These are phyloP conservation scores for Phocoena phocoena DNA, from an alignment of 2,113 vertebrate genomes.

Conservation along the genomic window DNA sequence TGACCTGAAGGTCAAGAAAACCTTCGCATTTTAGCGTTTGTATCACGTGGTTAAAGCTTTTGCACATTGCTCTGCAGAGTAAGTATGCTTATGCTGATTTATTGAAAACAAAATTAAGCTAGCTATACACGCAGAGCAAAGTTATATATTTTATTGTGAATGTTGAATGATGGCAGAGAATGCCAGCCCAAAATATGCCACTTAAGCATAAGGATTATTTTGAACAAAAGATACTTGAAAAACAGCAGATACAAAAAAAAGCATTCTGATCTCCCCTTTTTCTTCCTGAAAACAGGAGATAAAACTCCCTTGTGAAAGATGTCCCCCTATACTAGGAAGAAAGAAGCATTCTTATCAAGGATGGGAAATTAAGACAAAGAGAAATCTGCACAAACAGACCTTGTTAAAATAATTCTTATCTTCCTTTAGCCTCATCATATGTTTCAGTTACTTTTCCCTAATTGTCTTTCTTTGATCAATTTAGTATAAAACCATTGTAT, in stretches of 20 bases:
- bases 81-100: background rate
- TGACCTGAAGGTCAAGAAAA: background rate
- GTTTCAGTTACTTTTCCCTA: background rate
- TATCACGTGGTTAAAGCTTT: background rate
- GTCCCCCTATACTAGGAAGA: background rate
- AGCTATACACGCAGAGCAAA: background rate
- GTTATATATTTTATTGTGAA: background rate
- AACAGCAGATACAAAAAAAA: background rate
- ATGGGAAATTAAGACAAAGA: background rate
- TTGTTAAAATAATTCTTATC: background rate
- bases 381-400: background rate
- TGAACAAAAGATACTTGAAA: background rate
- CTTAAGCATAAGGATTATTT: background rate
- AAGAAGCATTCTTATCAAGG: background rate
- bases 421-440: background rate
- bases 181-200: background rate
- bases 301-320: background rate
- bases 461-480: background rate
- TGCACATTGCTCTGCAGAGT: background rate
- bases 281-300: background rate
- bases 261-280: background rate
- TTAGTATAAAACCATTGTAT: background rate
- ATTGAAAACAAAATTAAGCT: background rate
- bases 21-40: background rate
- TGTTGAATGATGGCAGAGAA: background rate